Evolutionary conservation across 2,797 vertebrate species (phyloP), one percentile per base, ranked within the genome.

Genomic region (Oreortyx pictus): DNA sequence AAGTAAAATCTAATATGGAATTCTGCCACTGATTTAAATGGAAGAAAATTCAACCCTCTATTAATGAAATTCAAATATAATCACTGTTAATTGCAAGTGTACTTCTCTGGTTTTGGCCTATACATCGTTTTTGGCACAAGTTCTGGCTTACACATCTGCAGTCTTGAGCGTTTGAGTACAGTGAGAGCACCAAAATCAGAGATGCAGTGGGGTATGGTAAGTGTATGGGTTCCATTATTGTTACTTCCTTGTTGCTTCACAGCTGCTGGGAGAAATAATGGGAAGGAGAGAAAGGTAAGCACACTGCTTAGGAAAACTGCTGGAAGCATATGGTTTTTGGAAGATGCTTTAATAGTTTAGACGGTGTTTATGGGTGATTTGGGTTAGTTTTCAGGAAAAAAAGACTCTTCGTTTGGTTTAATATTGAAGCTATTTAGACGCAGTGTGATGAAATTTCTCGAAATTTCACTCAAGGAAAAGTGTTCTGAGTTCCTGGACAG

Each of bases 41-140:
- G 62, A 61, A 41, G 33, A 82, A 60, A 59, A 74, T 56, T 19
- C 54, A 90, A 41, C 50, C 47, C 27, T 70, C 50, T 88, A 54
- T 79, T 81, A 81, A 37, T 33, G 75, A 80, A 86, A 87, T 82
- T 85, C 70, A 83, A 61, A 72, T 82, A 49, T 83, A 71, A 91
- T 81, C 4, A 54, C 77, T 88, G 66, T 73, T 68, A 90, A 93
- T 83, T 86, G 56, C 43, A 62, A 65, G 52, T 9, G 39, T 81
- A 54, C 67, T 88, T 71, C 86, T 75, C 31, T 44, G 39, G 29
- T 79, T 88, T 88, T 78, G 74, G 74, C 64, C 78, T 75, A 31
- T 64, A 4, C 46, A 86, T 86, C 83, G 83, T 70, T 83, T 91
- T 83, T 78, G 80, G 50, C 59, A 81, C 29, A 56, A 61, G 20